Evolutionary conservation across 1,140 invertebrate genomes (phyloP).

Genomic region (Patella vulgata): DNA sequence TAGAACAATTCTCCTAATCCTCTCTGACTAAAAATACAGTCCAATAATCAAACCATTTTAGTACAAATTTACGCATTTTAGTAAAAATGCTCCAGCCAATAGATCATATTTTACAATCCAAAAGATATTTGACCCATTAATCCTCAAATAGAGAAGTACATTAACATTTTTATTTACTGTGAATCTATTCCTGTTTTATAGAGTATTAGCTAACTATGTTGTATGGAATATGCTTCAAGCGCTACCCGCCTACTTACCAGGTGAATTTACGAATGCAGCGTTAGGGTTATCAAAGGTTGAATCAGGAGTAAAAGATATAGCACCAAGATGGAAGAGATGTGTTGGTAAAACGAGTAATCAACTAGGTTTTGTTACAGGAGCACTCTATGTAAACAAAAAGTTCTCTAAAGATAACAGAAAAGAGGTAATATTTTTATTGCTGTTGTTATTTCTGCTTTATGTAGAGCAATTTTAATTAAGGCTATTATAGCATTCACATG

Average conservation of each 20-base stretch:
- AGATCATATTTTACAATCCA: too few relatives aligned
- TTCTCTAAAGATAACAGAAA: slow-evolving; percentile 37
- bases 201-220: slow-evolving; percentile 81
- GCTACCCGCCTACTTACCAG: slow-evolving; percentile 80
- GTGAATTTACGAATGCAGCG: slow-evolving; percentile 72
- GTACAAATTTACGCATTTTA: too few relatives aligned
- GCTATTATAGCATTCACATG: neutral
- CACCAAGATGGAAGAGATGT: slow-evolving; percentile 89
- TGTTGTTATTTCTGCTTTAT: neutral
- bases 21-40: too few relatives aligned
- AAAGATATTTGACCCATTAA: too few relatives aligned
- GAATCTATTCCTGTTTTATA: slow-evolving; percentile 41
- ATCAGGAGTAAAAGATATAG: slow-evolving; percentile 76
- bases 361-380: slow-evolving; percentile 90
- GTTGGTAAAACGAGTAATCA: slow-evolving; percentile 81
- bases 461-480: neutral
- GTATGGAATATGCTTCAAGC: slow-evolving; percentile 82
- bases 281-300: slow-evolving; percentile 39
- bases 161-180: too few relatives aligned
- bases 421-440: slow-evolving; percentile 26
- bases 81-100: too few relatives aligned
- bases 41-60: too few relatives aligned
- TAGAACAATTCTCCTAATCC: too few relatives aligned
- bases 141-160: too few relatives aligned
- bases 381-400: slow-evolving; percentile 70